Evolutionary conservation across 2,888 invertebrate species (phyloP), one percentile per base, ranked within the genome.

Genomic region (Polydrusus pterygomalis): DNA sequence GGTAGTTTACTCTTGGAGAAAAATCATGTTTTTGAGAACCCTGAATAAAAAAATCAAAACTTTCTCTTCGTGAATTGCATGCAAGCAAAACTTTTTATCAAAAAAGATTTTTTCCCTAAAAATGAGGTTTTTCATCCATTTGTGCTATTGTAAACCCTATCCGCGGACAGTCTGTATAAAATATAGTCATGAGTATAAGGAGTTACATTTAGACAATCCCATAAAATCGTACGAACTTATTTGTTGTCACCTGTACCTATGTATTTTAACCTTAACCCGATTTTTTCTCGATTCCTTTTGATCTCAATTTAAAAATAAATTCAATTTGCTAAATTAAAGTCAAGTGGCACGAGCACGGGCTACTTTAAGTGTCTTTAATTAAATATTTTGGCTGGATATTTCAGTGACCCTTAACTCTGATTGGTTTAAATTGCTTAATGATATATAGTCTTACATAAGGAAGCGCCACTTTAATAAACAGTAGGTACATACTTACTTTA

Each of bases 371-470:
- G 49, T 15, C 65, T 65, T 49, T 51, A 65, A 65, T 65, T 65
- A 51, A 34, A 65, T 65, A 47, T 65, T 65, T 65, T 65, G 65
- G 65, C 65, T 34, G 51, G 34, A 17, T 45, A 38, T 65, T 65
- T 49, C 18, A 64, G 34, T 65, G 65, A 65, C 65, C 65, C 65
- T 65, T 51, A 10, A 49, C 49, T 64, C 47, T 47, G 64, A 64
- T 64, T 64, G 30, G 8, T 15, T 13, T 38, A 34, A 65, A 65
- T 65, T 65, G 17, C 9, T 20, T 65, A 65, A 65, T 65, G 38
- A 51, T 15, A n/a, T n/a, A n/a, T n/a, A 38, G 17, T 34, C 51
- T 65, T 17, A 45, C 34, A 18, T 30, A 49, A 65, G 49, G 18
- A 51, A 65, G 65, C 65, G 65, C 65, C 65, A 51, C 51, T 49